phyloP scores from a whole-genome alignment of 2,888 invertebrate species.

The Salpingus planirostris region DNA sequence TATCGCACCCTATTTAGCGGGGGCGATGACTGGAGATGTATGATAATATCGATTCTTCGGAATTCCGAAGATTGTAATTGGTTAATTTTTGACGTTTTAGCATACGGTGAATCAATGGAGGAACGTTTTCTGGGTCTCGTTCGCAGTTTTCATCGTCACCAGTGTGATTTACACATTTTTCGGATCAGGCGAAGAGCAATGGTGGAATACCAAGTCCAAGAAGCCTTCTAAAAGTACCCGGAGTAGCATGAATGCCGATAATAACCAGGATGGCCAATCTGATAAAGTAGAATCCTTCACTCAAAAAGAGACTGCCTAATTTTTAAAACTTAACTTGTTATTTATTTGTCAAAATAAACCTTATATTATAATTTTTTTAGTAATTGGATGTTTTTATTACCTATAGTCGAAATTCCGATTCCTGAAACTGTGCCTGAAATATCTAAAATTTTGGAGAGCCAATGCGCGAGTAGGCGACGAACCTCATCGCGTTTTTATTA shows the following conservation, averaged over 20 bases:
- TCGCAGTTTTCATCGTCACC: not conserved
- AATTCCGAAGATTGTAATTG: not conserved
- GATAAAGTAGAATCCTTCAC: no score
- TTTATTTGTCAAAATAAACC: no score
- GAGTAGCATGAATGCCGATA: no score
- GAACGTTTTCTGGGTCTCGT: slow-evolving; percentile 55
- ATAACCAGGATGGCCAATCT: no score
- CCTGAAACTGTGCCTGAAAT: no score
- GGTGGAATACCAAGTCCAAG: slow-evolving; percentile 4
- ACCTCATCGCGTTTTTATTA: no score
- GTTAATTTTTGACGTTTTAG: slow-evolving; percentile 30
- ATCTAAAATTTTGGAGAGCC: no score
- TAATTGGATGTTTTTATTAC: no score
- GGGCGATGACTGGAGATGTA: slow-evolving; percentile 52
- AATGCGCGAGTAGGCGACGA: no score
- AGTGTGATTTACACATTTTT: slow-evolving; percentile 1
- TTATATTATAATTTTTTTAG: no score
- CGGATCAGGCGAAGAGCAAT: slow-evolving; percentile 2
- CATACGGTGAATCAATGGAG: slow-evolving; percentile 63
- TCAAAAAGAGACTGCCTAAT: not conserved
- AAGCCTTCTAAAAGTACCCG: slow-evolving; percentile 3
- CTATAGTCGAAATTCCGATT: no score
- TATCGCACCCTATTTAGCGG: slow-evolving; percentile 51
- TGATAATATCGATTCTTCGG: slow-evolving; percentile 27
- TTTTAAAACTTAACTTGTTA: not conserved